Evolutionary conservation across 2,888 invertebrate genomes (phyloP).

Genomic region (Zaprionus obscuricornis): DNA sequence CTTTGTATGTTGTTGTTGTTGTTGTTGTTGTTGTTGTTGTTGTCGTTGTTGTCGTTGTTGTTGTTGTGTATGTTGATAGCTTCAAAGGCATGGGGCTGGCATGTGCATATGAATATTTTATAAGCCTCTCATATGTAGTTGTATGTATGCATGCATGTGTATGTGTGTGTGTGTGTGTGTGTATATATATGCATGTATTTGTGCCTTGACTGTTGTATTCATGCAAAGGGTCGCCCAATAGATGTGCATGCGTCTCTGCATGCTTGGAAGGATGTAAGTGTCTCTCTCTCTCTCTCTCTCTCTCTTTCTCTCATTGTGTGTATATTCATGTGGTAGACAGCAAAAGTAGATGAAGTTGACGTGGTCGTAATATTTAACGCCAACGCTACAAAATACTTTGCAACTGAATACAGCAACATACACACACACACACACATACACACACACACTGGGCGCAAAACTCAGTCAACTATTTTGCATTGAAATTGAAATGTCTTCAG

Average conservation of each 20-base stretch:
- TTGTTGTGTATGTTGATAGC: slow-evolving; percentile 37
- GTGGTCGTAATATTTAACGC: slow-evolving; percentile 59
- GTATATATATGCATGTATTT: too few relatives aligned
- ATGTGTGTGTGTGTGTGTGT: slow-evolving; percentile 2
- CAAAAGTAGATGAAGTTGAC: slow-evolving; percentile 50
- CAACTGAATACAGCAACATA: slow-evolving; percentile 18
- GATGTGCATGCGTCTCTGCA: too few relatives aligned
- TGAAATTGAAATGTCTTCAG: slow-evolving; percentile 69
- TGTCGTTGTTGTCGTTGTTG: slow-evolving; percentile 33
- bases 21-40: slow-evolving; percentile 1
- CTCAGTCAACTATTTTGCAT: slow-evolving; percentile 63
- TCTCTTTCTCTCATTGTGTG: background rate
- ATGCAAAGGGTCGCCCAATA: slow-evolving; percentile 33
- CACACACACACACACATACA: slow-evolving; percentile 3
- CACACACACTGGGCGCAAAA: slow-evolving; percentile 11
- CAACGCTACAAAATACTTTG: slow-evolving; percentile 41
- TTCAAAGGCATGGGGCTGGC: slow-evolving; percentile 63
- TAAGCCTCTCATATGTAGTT: slow-evolving; percentile 52
- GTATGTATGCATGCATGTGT: slow-evolving; percentile 3
- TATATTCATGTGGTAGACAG: slow-evolving; percentile 33
- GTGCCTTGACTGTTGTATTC: slow-evolving; percentile 18
- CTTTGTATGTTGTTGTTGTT: background rate
- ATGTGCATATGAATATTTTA: slow-evolving; percentile 73
- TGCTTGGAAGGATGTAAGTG: too few relatives aligned
- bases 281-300: too few relatives aligned